Evolutionary conservation across 2,113 vertebrate species (phyloP).

Genomic region (Neogobius melanostomus): DNA sequence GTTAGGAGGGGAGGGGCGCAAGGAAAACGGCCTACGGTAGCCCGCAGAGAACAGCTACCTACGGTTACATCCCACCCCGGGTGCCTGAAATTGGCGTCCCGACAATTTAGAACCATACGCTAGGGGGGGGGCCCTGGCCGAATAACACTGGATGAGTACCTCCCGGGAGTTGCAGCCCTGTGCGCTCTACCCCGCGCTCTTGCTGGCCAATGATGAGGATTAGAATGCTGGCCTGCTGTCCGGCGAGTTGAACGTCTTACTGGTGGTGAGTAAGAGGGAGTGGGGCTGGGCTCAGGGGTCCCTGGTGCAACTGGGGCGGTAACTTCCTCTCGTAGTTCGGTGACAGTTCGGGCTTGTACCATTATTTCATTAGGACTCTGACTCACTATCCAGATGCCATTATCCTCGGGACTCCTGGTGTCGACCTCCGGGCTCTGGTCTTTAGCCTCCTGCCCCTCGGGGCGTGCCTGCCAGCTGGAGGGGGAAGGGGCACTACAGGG

Average conservation of each 20-base stretch:
- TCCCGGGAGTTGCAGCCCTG: background rate
- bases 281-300: background rate
- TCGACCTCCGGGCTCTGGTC: background rate
- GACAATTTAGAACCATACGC: background rate
- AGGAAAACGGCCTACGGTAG: too few species aligned
- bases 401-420: constrained; percentile 12
- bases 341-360: background rate
- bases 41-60: too few species aligned
- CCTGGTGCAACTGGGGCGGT: background rate
- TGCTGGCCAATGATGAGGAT: background rate
- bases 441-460: constrained; percentile 1
- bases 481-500: too few species aligned
- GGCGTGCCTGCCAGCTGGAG: background rate
- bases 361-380: too few species aligned
- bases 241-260: background rate
- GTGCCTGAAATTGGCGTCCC: background rate
- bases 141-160: background rate
- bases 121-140: background rate
- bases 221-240: background rate
- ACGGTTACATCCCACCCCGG: background rate
- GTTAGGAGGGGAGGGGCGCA: too few species aligned
- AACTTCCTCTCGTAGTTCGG: background rate
- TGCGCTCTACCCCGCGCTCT: too few species aligned
- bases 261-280: background rate
- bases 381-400: too few species aligned